A percentile compares a stretch with the other conserved stretches of the same genome.
These are phyloP conservation scores for Delphinapterus leucas DNA, from an alignment of 2,113 vertebrate species.

Conservation along the genomic window DNA sequence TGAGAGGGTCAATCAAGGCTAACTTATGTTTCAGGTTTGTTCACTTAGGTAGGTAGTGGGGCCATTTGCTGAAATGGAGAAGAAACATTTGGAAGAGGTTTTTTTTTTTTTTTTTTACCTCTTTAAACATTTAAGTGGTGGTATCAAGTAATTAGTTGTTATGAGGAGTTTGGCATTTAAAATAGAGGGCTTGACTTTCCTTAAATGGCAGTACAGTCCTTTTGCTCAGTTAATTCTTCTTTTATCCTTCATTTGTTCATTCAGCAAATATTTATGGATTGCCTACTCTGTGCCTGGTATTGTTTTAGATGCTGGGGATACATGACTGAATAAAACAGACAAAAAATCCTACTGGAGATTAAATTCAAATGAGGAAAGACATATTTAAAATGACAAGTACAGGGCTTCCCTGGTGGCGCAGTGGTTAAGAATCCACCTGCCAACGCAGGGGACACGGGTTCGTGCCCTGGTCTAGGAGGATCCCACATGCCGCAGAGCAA, in stretches of 20 bases:
- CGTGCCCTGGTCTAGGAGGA: too few relatives aligned
- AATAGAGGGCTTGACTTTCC: not conserved
- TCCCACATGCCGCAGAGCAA: too few relatives aligned
- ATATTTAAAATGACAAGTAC: not conserved
- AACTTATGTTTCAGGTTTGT: not conserved
- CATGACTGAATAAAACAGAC: not conserved
- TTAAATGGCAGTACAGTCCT: not conserved
- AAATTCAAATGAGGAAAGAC: not conserved
- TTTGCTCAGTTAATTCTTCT: not conserved
- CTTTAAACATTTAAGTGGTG: not conserved
- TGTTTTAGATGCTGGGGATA: not conserved
- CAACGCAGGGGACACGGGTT: too few relatives aligned
- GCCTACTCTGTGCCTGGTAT: not conserved
- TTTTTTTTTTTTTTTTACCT: not conserved
- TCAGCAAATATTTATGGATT: not conserved
- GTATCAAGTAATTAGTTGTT: not conserved
- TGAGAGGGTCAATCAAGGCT: not conserved
- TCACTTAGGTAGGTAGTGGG: not conserved
- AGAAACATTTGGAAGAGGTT: not conserved
- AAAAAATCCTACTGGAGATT: not conserved
- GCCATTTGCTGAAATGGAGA: not conserved
- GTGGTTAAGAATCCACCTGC: too few relatives aligned
- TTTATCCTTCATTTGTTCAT: not conserved
- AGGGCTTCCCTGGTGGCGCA: too few relatives aligned
- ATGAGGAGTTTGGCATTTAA: not conserved